These are phyloP conservation scores for Drosophila anomelani DNA, from an alignment of 2,888 invertebrate genomes.

Conservation along the genomic window DNA sequence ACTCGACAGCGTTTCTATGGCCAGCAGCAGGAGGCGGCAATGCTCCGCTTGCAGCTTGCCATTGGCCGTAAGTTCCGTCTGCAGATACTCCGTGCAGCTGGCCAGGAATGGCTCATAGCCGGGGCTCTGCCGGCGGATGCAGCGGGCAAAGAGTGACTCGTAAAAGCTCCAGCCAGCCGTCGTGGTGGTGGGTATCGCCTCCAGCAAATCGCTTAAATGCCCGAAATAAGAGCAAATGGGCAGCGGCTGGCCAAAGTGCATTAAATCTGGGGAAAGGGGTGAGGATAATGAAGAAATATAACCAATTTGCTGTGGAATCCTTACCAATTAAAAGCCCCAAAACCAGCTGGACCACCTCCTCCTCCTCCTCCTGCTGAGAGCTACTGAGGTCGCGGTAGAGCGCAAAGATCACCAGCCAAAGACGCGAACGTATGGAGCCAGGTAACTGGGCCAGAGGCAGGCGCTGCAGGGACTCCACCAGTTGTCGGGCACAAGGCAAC, in stretches of 20 bases:
- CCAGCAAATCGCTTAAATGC: constrained; percentile 59
- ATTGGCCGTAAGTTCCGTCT: constrained; percentile 37
- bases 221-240: constrained; percentile 77
- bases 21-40: constrained; percentile 69
- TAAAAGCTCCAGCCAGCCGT: constrained; percentile 73
- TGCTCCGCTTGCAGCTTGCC: constrained; percentile 44
- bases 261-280: constrained; percentile 61
- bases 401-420: constrained; percentile 76
- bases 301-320: background rate
- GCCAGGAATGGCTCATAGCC: constrained; percentile 71
- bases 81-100: constrained; percentile 56
- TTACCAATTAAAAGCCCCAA: constrained; percentile 59
- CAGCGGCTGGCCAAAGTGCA: constrained; percentile 81
- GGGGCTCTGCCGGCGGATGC: constrained; percentile 62
- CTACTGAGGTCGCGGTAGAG: constrained; percentile 74
- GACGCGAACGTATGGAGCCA: constrained; percentile 63
- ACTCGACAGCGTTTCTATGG: constrained; percentile 74
- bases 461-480: constrained; percentile 62
- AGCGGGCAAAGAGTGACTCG: constrained; percentile 71
- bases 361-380: constrained; percentile 23
- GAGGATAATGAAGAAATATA: too few species aligned
- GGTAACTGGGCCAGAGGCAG: constrained; percentile 76
- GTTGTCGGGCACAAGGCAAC: constrained; percentile 39
- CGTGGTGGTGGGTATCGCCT: constrained; percentile 61
- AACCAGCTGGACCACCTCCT: constrained; percentile 53